These are phyloP conservation scores for Drepana arcuata DNA, from an alignment of 1,140 invertebrate species.

Conservation along the genomic window DNA sequence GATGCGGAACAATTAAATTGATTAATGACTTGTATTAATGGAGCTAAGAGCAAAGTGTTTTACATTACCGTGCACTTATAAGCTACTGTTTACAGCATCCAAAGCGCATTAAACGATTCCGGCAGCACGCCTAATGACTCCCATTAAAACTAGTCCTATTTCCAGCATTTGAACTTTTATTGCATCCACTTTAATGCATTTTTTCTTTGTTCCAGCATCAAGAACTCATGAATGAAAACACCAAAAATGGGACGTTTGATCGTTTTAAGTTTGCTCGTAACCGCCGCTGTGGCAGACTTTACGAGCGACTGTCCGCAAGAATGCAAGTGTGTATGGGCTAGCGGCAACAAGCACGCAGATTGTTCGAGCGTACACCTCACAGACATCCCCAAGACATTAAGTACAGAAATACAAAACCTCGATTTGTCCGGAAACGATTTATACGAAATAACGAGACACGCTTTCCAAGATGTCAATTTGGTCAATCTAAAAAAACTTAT, in stretches of 20 bases:
- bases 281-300: constrained; percentile 45
- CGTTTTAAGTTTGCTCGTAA: constrained; percentile 26
- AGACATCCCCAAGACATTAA: constrained; percentile 79
- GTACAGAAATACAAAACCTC: constrained; percentile 82
- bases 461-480: constrained; percentile 79
- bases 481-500: constrained; percentile 87
- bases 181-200: constrained; percentile 8
- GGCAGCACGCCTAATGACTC: constrained; percentile 23
- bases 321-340: constrained; percentile 85
- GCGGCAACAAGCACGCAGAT: constrained; percentile 86
- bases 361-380: constrained; percentile 78
- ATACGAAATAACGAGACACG: constrained; percentile 75
- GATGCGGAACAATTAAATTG: background rate
- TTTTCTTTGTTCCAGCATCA: constrained; percentile 48
- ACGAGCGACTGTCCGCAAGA: constrained; percentile 60
- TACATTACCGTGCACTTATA: no score
- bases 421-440: constrained; percentile 84
- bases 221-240: constrained; percentile 29
- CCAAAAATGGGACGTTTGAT: constrained; percentile 21
- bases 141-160: constrained; percentile 33
- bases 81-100: constrained; percentile 5
- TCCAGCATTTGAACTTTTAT: constrained; percentile 22
- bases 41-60: no score
- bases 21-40: no score
- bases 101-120: constrained; percentile 18